These are phyloP conservation scores for Mesoligia furuncula DNA, from an alignment of 2,888 invertebrate genomes.

Conservation along the genomic window DNA sequence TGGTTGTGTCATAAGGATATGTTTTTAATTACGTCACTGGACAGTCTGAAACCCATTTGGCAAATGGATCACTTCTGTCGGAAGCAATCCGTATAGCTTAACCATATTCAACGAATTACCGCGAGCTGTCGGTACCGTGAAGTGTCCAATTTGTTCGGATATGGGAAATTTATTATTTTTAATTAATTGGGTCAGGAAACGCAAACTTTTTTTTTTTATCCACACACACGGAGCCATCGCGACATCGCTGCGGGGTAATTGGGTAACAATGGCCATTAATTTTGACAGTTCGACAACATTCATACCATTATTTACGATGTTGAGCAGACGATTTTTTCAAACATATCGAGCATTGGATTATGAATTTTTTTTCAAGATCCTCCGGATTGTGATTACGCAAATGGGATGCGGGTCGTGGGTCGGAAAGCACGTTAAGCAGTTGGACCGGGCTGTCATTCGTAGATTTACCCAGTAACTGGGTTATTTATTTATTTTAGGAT, in stretches of 20 bases:
- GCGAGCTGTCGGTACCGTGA: conserved; percentile 32
- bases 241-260: too few species aligned
- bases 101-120: conserved; percentile 23
- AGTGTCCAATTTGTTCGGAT: conserved; percentile 33
- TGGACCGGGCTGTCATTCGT: too few species aligned
- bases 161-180: conserved; percentile 23
- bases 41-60: not conserved
- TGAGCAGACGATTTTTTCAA: not conserved
- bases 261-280: not conserved
- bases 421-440: too few species aligned
- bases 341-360: too few species aligned
- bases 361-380: not conserved
- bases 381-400: not conserved
- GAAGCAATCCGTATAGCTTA: conserved; percentile 13
- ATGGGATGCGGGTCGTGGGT: too few species aligned
- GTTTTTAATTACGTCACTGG: not conserved
- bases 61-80: conserved; percentile 17
- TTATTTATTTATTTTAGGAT: too few species aligned
- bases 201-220: not conserved
- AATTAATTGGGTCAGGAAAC: conserved; percentile 27
- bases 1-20: not conserved
- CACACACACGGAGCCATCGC: too few species aligned
- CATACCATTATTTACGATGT: not conserved
- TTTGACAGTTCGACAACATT: not conserved
- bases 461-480: too few species aligned